These are phyloP conservation scores for Candoia aspera DNA, from an alignment of 2,113 vertebrate genomes.

Conservation along the genomic window DNA sequence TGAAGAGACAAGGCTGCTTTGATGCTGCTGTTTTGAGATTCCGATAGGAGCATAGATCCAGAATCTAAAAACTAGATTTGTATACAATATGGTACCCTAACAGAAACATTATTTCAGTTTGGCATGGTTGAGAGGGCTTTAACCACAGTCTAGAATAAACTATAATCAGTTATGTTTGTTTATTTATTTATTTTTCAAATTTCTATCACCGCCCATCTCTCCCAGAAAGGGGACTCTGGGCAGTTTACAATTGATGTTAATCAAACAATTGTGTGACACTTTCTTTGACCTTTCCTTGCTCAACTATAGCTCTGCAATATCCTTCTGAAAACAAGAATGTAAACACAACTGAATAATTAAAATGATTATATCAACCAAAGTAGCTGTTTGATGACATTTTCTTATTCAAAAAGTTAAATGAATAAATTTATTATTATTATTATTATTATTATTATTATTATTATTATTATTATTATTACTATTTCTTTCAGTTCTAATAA, in stretches of 20 bases:
- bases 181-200: too few species aligned
- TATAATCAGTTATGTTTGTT: not conserved
- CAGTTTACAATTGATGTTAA: too few species aligned
- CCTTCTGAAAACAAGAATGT: constrained; percentile 35
- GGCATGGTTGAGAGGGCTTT: constrained; percentile 4
- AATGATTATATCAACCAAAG: constrained; percentile 19
- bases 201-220: too few species aligned
- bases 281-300: constrained; percentile 27
- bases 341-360: constrained; percentile 39
- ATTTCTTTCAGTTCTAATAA: constrained; percentile 39
- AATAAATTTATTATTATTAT: constrained; percentile 15
- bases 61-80: too few species aligned
- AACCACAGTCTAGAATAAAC: not conserved
- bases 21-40: too few species aligned
- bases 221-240: too few species aligned
- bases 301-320: not conserved
- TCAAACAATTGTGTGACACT: constrained; percentile 11
- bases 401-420: not conserved
- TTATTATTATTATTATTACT: constrained; percentile 26
- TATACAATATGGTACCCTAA: too few species aligned
- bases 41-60: too few species aligned
- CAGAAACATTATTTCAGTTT: too few species aligned
- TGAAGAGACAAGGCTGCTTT: too few species aligned
- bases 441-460: not conserved
- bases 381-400: constrained; percentile 37